Evolutionary conservation across 2,113 vertebrate species (phyloP), one percentile per base, ranked within the genome.

Genomic region (Boulengeromyrus knoepffleri): DNA sequence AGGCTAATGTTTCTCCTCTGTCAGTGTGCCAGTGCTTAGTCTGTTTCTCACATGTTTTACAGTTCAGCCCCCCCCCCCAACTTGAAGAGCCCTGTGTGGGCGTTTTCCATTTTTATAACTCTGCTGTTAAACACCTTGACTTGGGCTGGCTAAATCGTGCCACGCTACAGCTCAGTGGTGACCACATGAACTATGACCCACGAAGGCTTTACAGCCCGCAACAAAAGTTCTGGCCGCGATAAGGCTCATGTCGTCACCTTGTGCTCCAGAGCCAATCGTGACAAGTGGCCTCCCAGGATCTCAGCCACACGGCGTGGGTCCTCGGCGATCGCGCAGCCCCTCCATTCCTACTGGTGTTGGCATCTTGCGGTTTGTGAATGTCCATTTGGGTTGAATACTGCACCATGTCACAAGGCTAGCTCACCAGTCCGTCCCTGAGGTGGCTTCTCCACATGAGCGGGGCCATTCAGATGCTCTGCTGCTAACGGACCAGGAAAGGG

Each of bases 51-150:
- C 84, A 58, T 91, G 88, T 91, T 93, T 92, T 91, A 91, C 90
- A 31, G 91, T 90, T 91, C 89, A 77, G 89, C 92, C 91, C 90
- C 92, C 90, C 31, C 70, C 36, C 70, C 31, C 31, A 39, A 85
- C 90, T 90, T 89, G 90, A 87, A 90, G 88, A 91, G 93, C 88
- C 91, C 89, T 92, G 92, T 92, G 93, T 92, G 92, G 93, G 93
- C 91, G 92, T 90, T 58, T 93, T 93, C 91, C 93, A 92, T 91
- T 93, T 93, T 92, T 92, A 92, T 92, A 92, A 92, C 91, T 85
- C 83, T 46, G 88, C 91, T 92, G 91, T 91, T 92, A 92, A 92
- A 93, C 52, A 62, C 93, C 92, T 92, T 92, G 50, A 92, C 90
- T 85, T 83, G 74, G 90, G 50, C 90, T 91, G 91, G 90, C 91